Evolutionary conservation across 64 coral and sea anemone genomes (phyloP).

Genomic region (Cladopsammia gracilis): DNA sequence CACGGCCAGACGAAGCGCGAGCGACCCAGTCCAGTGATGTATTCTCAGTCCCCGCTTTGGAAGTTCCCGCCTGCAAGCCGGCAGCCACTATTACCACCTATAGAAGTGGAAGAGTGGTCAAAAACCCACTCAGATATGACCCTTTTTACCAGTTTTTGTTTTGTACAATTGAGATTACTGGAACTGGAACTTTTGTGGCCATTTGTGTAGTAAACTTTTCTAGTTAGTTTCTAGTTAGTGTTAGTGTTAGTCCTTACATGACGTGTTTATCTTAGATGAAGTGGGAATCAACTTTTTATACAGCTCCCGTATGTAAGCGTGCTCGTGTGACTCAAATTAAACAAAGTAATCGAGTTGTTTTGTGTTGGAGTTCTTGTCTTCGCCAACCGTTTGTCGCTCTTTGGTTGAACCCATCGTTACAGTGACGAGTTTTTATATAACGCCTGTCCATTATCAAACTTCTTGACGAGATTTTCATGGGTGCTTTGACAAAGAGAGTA

Average conservation of each 20-base stretch:
- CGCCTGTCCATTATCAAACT: no score
- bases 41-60: background rate
- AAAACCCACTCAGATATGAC: background rate
- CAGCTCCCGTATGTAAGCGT: no score
- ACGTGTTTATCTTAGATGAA: background rate
- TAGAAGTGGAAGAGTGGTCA: background rate
- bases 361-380: no score
- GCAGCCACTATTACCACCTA: background rate
- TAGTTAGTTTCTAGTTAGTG: background rate
- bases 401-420: no score
- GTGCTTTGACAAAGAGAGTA: no score
- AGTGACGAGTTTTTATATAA: no score
- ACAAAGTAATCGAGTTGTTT: no score
- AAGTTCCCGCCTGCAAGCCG: background rate
- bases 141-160: background rate
- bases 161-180: background rate
- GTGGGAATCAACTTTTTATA: background rate
- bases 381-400: no score
- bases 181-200: no score
- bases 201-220: no score
- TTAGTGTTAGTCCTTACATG: background rate
- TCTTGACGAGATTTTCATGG: no score
- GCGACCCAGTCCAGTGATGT: background rate
- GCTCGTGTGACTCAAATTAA: no score
- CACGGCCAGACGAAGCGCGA: background rate